Base-by-base conservation (phyloP, 2,888 invertebrate species). In the Hanleya hanleyi region DNA sequence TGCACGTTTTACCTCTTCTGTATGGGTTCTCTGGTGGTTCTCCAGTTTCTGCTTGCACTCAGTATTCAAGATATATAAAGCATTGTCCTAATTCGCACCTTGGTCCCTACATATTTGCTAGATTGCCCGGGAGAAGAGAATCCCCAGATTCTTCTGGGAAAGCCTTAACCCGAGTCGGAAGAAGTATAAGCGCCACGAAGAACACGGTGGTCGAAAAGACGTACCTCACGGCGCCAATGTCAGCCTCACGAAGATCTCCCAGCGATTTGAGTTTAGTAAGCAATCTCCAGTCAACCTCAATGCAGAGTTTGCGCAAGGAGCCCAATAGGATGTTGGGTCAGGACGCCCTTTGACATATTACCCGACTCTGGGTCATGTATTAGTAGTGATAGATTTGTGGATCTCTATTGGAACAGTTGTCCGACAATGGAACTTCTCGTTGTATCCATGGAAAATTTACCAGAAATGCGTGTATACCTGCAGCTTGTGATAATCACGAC, bases 111-210 rank as follows among this genome's bases (percentile, higher is more conserved):
- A 22, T 47, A 7, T 47, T 47, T 47, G 47, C 57, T 57, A 57
- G 57, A 57, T 57, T 32, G 57, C 57, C 57, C 5, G 57, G 57
- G 26, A 57, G 57, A 57, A 57, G 57, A 57, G 57, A 57, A 57
- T 57, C 57, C 57, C 57, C 57, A 57, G 29, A 57, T 57, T 57
- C 57, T 15, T 57, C 57, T 57, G 57, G 57, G 57, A 57, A 57
- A 57, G 57, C 57, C 57, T 57, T 57, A 57, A 57, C 57, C 57
- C 57, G 57, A 57, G 57, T 57, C 29, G 57, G 57, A 18, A 18
- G 57, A 29, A 57, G 29, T 15, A 15, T 57, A 57, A 57, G 57
- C 57, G 26, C 29, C 18, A 57, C 57, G 12, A 57, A 57, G 57
- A 57, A 57, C 57, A 57, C 57, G 1, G 29, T 57, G 57, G 57